phyloP scores from a whole-genome alignment of 2,797 vertebrate genomes.

The Thunnus albacares region DNA sequence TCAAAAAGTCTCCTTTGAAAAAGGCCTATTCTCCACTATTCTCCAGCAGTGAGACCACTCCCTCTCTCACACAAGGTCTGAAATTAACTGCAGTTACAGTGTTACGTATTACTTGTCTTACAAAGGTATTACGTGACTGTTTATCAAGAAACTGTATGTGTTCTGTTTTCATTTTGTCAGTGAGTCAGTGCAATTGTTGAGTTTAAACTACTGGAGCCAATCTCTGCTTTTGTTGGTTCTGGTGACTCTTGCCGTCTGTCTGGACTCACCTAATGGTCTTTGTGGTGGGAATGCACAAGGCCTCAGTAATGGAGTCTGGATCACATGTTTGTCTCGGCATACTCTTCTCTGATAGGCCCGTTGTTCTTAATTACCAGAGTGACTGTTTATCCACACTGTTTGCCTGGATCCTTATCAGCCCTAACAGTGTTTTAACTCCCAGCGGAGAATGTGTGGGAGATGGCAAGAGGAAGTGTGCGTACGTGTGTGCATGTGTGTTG shows the following conservation, averaged over 20 bases:
- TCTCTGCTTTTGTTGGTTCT: constrained; percentile 24
- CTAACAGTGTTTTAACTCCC: constrained; percentile 82
- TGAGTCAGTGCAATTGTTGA: not conserved
- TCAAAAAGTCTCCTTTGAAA: not conserved
- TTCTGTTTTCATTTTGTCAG: constrained; percentile 4
- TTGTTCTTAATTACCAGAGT: constrained; percentile 80
- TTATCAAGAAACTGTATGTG: not conserved
- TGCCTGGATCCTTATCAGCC: constrained; percentile 85
- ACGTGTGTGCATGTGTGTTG: constrained; percentile 45
- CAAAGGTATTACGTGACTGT: not conserved
- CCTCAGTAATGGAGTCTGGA: constrained; percentile 74
- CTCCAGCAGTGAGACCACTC: not conserved
- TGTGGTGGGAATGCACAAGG: constrained; percentile 66
- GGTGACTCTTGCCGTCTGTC: constrained; percentile 40
- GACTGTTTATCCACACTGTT: constrained; percentile 84
- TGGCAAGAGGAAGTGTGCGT: constrained; percentile 70
- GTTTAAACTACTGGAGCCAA: constrained; percentile 21
- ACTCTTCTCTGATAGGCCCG: constrained; percentile 72
- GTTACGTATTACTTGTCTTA: not conserved
- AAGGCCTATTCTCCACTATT: not conserved
- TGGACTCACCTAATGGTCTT: constrained; percentile 67
- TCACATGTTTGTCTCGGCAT: constrained; percentile 76
- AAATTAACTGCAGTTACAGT: not conserved
- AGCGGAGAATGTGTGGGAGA: constrained; percentile 83
- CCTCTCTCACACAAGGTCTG: not conserved